Percentiles rank a stretch among this genome's conserved stretches.
These are phyloP conservation scores for Chesias legatella DNA, from an alignment of 2,888 invertebrate species.

Conservation along the genomic window DNA sequence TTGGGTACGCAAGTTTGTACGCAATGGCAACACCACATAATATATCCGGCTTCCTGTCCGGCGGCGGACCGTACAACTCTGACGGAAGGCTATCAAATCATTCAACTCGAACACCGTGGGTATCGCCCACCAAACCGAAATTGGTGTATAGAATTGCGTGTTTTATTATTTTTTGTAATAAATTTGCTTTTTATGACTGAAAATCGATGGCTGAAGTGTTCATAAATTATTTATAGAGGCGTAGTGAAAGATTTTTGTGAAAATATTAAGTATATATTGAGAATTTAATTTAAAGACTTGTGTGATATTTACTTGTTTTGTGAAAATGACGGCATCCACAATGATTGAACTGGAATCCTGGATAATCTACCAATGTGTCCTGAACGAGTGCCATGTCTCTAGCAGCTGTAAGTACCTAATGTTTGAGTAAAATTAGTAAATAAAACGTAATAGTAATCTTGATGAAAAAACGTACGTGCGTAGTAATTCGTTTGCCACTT, in stretches of 20 bases:
- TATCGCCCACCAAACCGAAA: conserved; percentile 53
- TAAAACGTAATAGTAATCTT: too few species aligned
- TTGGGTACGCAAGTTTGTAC: too few species aligned
- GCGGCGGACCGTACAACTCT: conserved; percentile 41
- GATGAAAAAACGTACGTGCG: too few species aligned
- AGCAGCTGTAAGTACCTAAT: conserved; percentile 82
- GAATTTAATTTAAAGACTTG: conserved; percentile 42
- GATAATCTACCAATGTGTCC: conserved; percentile 85
- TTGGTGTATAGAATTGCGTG: conserved; percentile 41
- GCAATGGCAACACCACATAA: conserved; percentile 39
- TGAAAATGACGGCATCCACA: conserved; percentile 75
- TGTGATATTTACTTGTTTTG: conserved; percentile 34
- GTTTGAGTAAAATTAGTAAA: conserved; percentile 13
- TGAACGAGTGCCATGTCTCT: conserved; percentile 84
- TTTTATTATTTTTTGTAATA: conserved; percentile 45
- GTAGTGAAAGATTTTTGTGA: conserved; percentile 41
- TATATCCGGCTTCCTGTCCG: conserved; percentile 46
- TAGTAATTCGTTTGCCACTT: too few species aligned
- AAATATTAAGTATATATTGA: conserved; percentile 27
- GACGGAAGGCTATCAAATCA: conserved; percentile 55
- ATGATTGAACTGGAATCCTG: conserved; percentile 85
- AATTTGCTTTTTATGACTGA: conserved; percentile 47
- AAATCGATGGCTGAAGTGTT: conserved; percentile 35
- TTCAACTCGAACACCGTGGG: conserved; percentile 56
- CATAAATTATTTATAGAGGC: conserved; percentile 29